Percentiles rank a stretch among this genome's conserved stretches.
These are phyloP conservation scores for Talpa occidentalis DNA, from an alignment of 2,113 vertebrate genomes.

Conservation along the genomic window DNA sequence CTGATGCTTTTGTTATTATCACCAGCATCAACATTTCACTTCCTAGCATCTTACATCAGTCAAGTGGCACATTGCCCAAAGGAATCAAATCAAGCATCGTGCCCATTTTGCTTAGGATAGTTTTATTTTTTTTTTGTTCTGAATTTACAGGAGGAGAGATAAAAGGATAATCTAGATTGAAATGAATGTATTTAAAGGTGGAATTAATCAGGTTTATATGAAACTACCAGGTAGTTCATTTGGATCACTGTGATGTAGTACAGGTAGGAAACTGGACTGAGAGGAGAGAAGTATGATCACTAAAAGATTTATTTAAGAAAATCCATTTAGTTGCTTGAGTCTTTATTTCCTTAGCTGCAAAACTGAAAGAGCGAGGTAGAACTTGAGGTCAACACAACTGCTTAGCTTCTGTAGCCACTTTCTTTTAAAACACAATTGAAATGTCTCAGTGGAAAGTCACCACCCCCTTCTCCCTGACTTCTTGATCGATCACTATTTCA, in stretches of 20 bases:
- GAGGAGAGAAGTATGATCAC: not conserved
- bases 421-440: not conserved
- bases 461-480: not conserved
- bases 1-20: not conserved
- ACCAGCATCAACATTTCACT: not conserved
- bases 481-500: not conserved
- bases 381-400: not conserved
- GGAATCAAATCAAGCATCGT: not conserved
- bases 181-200: conserved; percentile 3
- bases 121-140: conserved; percentile 1
- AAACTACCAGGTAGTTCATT: not conserved
- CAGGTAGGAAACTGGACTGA: not conserved
- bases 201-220: not conserved
- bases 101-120: not conserved
- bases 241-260: not conserved
- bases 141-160: not conserved
- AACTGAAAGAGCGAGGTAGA: not conserved
- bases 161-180: not conserved
- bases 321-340: not conserved
- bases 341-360: not conserved
- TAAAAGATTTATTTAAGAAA: not conserved
- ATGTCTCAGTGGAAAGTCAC: not conserved
- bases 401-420: not conserved
- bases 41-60: not conserved
- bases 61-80: not conserved